Evolutionary conservation across 2,113 vertebrate genomes (phyloP).

Genomic region (Polypterus senegalus): DNA sequence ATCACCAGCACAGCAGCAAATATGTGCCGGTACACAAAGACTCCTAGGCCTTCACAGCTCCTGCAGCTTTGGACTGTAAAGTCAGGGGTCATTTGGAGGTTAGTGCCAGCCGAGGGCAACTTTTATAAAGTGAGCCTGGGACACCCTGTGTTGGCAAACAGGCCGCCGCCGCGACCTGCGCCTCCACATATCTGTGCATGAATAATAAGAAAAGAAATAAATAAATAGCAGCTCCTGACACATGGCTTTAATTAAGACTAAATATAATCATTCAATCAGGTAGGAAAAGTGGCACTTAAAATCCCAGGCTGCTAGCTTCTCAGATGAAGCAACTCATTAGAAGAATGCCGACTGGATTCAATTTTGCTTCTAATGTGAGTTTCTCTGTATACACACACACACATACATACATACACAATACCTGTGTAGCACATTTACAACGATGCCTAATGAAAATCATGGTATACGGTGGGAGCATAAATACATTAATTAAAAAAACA

Average conservation of each 20-base stretch:
- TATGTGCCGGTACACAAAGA: slow-evolving; percentile 84
- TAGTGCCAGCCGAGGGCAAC: slow-evolving; percentile 79
- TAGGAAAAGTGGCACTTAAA: slow-evolving; percentile 33
- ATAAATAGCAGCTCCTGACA: no score
- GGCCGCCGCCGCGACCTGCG: slow-evolving; percentile 18
- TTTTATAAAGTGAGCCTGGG: slow-evolving; percentile 54
- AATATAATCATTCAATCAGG: slow-evolving; percentile 41
- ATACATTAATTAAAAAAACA: slow-evolving; percentile 7
- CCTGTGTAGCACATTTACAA: no score
- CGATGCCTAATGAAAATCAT: no score
- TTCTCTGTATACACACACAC: no score
- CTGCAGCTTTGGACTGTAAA: slow-evolving; percentile 76
- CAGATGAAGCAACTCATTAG: slow-evolving; percentile 48
- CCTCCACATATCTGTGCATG: slow-evolving; percentile 22
- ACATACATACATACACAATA: no score
- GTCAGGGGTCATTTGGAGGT: slow-evolving; percentile 79
- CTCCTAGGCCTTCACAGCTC: slow-evolving; percentile 65
- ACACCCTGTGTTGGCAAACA: slow-evolving; percentile 37
- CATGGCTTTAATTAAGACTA: no score
- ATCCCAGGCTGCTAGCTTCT: no score
- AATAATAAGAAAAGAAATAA: background rate
- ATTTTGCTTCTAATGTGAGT: slow-evolving; percentile 78
- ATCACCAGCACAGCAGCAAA: slow-evolving; percentile 86
- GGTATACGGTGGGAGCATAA: slow-evolving; percentile 3
- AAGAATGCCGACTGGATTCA: slow-evolving; percentile 80